phyloP scores from a whole-genome alignment of 2,888 invertebrate genomes.

The Nysson spinosus region DNA sequence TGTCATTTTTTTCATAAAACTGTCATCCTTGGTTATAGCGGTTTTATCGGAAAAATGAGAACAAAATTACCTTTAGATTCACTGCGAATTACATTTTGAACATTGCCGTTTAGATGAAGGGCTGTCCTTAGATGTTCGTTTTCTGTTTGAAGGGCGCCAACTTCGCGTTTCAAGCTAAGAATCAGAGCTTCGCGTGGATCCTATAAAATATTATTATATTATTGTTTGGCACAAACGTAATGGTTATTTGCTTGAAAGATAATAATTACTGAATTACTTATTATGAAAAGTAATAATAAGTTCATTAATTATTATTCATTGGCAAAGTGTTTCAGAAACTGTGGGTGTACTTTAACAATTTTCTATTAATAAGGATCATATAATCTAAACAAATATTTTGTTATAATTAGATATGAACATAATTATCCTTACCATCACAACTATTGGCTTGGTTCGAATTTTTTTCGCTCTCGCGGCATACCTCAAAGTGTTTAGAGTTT shows the following conservation, averaged over 20 bases:
- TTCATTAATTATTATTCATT: too few species aligned
- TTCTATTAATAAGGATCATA: too few species aligned
- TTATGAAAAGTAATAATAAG: too few species aligned
- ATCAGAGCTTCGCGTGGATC: slow-evolving; percentile 96
- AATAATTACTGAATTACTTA: too few species aligned
- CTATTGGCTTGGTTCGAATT: slow-evolving; percentile 94
- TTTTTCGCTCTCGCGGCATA: slow-evolving; percentile 96
- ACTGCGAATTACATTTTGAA: slow-evolving; percentile 61
- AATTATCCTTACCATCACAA: slow-evolving; percentile 88
- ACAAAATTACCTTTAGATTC: slow-evolving; percentile 59
- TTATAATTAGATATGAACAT: background rate
- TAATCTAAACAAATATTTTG: background rate
- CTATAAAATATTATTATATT: slow-evolving; percentile 75
- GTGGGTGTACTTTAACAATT: too few species aligned
- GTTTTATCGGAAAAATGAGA: background rate
- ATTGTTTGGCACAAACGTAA: background rate
- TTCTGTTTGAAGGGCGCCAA: slow-evolving; percentile 90
- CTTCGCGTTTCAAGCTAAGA: slow-evolving; percentile 91
- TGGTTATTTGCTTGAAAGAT: too few species aligned
- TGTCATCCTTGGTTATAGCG: too few species aligned
- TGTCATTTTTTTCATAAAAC: too few species aligned
- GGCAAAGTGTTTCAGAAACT: too few species aligned
- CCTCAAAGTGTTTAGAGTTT: slow-evolving; percentile 93
- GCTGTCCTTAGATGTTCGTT: slow-evolving; percentile 91
- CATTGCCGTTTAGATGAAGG: slow-evolving; percentile 82